Percentiles rank a stretch among this genome's conserved stretches.
phyloP scores from a whole-genome alignment of 2,797 vertebrate species.

The Helarctos malayanus region DNA sequence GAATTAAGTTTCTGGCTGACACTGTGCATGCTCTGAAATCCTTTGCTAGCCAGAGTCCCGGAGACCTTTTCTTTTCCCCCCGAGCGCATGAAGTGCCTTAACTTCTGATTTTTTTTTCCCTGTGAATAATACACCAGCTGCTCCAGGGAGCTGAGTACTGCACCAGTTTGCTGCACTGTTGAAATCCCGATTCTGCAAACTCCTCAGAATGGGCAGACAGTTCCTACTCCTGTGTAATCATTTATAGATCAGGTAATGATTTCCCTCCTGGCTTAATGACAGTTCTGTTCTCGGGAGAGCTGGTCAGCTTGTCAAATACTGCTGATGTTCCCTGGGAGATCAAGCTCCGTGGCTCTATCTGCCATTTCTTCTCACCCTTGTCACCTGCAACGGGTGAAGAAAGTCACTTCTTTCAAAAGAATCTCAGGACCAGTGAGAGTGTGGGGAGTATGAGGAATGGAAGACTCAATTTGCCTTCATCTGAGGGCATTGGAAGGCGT shows the following conservation, averaged over 20 bases:
- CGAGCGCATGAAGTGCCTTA: background rate
- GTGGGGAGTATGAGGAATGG: background rate
- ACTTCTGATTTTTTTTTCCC: slow-evolving; percentile 53
- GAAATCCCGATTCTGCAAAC: slow-evolving; percentile 82
- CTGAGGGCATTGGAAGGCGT: background rate
- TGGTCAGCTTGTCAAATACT: slow-evolving; percentile 92
- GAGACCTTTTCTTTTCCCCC: slow-evolving; percentile 44
- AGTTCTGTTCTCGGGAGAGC: slow-evolving; percentile 88
- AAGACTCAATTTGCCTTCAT: background rate
- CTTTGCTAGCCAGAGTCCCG: slow-evolving; percentile 73
- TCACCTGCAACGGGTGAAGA: background rate
- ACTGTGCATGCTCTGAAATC: background rate
- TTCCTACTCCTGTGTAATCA: slow-evolving; percentile 87
- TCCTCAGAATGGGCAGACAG: slow-evolving; percentile 79
- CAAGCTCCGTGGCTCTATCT: background rate
- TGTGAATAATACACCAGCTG: slow-evolving; percentile 75
- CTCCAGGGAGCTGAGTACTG: slow-evolving; percentile 53
- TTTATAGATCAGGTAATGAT: slow-evolving; percentile 95
- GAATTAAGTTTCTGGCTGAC: slow-evolving; percentile 73
- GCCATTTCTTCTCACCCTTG: background rate
- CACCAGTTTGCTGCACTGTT: slow-evolving; percentile 61
- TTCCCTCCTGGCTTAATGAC: slow-evolving; percentile 92
- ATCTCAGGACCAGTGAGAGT: background rate
- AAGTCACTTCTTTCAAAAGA: slow-evolving; percentile 53
- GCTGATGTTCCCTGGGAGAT: slow-evolving; percentile 89